phyloP scores from a whole-genome alignment of 2,113 vertebrate genomes.

The Cyanocitta stelleri region DNA sequence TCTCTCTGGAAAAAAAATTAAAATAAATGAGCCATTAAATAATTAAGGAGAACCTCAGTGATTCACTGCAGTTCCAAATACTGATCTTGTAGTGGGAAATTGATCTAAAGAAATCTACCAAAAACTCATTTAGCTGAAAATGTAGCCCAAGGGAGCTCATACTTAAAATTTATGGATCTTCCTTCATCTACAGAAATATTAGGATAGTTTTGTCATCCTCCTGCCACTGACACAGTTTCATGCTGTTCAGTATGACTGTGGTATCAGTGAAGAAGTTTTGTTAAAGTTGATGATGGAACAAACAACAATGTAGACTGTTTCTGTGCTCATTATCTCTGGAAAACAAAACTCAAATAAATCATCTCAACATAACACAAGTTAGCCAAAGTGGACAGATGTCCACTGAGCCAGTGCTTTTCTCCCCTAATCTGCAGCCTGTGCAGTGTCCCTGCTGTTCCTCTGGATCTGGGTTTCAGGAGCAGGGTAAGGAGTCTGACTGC shows the following conservation, averaged over 20 bases:
- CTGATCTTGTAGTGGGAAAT: not conserved
- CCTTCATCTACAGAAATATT: not conserved
- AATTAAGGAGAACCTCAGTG: not conserved
- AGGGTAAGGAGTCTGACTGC: not conserved
- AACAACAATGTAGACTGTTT: not conserved
- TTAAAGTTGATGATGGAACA: not conserved
- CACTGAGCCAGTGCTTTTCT: not conserved
- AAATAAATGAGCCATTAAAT: not conserved
- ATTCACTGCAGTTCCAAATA: not conserved
- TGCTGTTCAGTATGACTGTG: not conserved
- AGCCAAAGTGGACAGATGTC: not conserved
- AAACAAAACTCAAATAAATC: not conserved
- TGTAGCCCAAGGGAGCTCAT: not conserved
- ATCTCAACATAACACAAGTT: not conserved
- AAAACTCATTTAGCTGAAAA: not conserved
- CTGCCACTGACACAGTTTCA: not conserved
- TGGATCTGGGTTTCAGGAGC: not conserved
- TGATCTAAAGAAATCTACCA: not conserved
- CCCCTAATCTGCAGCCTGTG: not conserved
- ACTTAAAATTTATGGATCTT: not conserved
- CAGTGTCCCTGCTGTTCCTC: not conserved
- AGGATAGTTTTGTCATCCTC: not conserved
- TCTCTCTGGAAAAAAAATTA: not conserved
- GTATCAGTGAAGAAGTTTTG: not conserved
- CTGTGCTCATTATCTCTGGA: not conserved